Conservation (phyloP, 2,888 invertebrate species). For the Chalcosyrphus nemorum region DNA sequence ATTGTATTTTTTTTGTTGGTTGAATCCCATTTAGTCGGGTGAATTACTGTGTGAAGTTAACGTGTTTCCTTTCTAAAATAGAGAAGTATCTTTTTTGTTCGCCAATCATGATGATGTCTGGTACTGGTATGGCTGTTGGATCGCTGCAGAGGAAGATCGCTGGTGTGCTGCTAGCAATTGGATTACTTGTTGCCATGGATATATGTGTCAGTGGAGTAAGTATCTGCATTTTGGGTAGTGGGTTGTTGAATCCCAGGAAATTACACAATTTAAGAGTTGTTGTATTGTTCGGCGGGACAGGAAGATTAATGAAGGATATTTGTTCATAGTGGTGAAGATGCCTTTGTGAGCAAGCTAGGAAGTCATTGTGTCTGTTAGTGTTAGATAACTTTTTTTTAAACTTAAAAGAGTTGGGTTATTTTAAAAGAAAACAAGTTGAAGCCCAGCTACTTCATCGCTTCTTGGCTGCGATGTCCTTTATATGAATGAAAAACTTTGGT, state of each 20-base stretch:
- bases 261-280: conserved; percentile 53
- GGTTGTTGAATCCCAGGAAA: conserved; percentile 53
- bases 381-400: no score
- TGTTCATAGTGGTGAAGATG: conserved; percentile 11
- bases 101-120: conserved; percentile 55
- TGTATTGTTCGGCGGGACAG: conserved; percentile 18
- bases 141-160: conserved; percentile 67
- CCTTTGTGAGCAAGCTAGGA: neutral
- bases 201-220: conserved; percentile 82
- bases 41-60: conserved; percentile 74
- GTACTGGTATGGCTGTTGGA: conserved; percentile 40
- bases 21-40: conserved; percentile 52
- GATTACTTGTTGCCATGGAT: conserved; percentile 79
- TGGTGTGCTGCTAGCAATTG: conserved; percentile 74
- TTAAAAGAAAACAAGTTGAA: no score
- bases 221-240: conserved; percentile 60
- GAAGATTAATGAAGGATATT: conserved; percentile 68
- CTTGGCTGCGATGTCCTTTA: no score
- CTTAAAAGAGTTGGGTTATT: no score
- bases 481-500: no score
- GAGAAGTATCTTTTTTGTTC: conserved; percentile 40
- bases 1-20: conserved; percentile 27
- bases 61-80: conserved; percentile 71
- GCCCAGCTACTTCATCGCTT: no score
- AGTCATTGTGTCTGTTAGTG: conserved; percentile 37